phyloP scores from a whole-genome alignment of 30 jellyfish, hydroid and myxozoan genomes.

The Calvadosia cruxmelitensis region DNA sequence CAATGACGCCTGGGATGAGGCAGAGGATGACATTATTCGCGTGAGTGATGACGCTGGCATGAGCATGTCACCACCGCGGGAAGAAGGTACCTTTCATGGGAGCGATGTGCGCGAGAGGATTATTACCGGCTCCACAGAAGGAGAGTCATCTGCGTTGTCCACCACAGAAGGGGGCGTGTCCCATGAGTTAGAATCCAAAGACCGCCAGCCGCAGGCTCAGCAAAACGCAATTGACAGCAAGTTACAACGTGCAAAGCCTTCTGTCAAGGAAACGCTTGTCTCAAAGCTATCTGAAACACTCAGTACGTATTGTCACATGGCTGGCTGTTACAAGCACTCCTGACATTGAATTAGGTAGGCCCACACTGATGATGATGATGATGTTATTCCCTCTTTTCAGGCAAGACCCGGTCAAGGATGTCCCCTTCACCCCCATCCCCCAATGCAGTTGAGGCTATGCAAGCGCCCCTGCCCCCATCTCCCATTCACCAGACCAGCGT shows the following conservation, averaged over 20 bases:
- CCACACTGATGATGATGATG: neutral
- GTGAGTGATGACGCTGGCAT: conserved; percentile 4
- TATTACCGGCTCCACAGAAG: neutral
- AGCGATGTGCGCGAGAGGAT: neutral
- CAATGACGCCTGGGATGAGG: conserved; percentile 85
- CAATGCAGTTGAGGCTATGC: neutral
- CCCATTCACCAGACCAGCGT: conserved; percentile 48
- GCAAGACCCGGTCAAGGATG: neutral
- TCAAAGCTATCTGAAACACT: conserved; percentile 56
- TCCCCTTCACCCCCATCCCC: neutral
- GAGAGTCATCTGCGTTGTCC: neutral
- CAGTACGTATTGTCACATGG: no score
- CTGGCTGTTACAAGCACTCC: no score
- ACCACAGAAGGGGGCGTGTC: conserved; percentile 3
- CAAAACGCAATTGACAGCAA: neutral
- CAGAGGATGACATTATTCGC: conserved; percentile 57
- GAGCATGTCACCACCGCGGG: neutral
- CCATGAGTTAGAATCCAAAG: conserved; percentile 7
- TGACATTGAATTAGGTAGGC: neutral
- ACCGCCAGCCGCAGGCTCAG: conserved; percentile 18
- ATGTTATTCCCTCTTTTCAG: neutral
- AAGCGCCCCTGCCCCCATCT: conserved; percentile 24
- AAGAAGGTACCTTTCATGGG: neutral
- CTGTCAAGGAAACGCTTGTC: conserved; percentile 62
- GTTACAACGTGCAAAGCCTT: neutral